Evolutionary conservation across 1,140 invertebrate species (phyloP).

Genomic region (Zeugodacus cucurbitae): DNA sequence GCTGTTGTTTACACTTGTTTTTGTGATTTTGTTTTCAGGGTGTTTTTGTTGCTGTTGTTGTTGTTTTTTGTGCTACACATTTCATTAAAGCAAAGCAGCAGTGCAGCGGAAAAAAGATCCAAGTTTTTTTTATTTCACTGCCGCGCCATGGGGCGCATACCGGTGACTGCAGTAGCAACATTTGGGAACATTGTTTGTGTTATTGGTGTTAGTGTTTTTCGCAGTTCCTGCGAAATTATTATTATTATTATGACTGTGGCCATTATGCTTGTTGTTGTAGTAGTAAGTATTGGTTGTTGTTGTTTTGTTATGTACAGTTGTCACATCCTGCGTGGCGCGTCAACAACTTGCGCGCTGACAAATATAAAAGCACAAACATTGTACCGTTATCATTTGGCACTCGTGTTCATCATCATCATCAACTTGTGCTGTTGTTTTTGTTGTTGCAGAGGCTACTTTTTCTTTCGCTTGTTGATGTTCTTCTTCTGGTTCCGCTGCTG

Average conservation of each 20-base stretch:
- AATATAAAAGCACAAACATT: neutral
- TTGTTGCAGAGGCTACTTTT: neutral
- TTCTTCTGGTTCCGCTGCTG: neutral
- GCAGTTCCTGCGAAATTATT: neutral
- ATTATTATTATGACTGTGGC: neutral
- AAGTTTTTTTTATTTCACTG: neutral
- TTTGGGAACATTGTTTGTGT: slow-evolving; percentile 12
- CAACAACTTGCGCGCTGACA: neutral
- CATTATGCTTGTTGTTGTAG: neutral
- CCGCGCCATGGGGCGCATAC: neutral
- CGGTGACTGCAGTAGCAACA: neutral
- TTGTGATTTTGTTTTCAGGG: neutral
- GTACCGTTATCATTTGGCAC: neutral
- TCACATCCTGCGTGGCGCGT: neutral
- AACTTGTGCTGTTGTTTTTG: no score
- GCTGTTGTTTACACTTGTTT: neutral
- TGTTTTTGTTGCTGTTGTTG: neutral
- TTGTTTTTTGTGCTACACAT: neutral
- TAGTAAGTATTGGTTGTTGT: neutral
- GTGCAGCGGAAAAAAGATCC: neutral
- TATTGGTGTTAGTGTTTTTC: slow-evolving; percentile 5
- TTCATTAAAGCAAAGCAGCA: neutral
- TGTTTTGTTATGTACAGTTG: neutral
- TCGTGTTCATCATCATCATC: neutral
- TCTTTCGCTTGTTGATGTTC: no score